Conservation (phyloP, 2,797 vertebrate species). For the Bradypus variegatus region DNA sequence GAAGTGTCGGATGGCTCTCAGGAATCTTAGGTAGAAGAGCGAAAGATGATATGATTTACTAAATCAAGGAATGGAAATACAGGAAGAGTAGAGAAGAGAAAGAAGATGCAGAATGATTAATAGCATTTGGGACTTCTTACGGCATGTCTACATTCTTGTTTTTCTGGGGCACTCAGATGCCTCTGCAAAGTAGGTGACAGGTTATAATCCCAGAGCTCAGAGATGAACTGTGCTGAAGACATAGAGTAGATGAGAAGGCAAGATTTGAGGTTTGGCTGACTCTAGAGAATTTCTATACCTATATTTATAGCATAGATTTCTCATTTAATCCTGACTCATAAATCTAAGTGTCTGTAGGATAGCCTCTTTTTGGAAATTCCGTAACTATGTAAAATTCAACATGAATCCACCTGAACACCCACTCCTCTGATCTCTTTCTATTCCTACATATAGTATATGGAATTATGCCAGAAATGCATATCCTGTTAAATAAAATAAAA, state of each 20-base stretch:
- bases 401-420: background rate
- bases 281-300: background rate
- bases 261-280: background rate
- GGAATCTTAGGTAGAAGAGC: background rate
- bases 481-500: background rate
- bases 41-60: background rate
- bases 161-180: background rate
- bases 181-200: background rate
- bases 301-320: background rate
- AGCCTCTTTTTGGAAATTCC: background rate
- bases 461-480: background rate
- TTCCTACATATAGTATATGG: background rate
- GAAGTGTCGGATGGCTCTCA: background rate
- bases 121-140: background rate
- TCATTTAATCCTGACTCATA: background rate
- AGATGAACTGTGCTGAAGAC: background rate
- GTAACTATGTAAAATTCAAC: background rate
- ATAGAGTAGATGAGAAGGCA: background rate
- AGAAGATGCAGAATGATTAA: background rate
- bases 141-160: background rate
- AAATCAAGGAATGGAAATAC: background rate
- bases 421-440: background rate
- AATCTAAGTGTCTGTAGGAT: background rate
- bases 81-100: background rate
- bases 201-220: background rate